Evolutionary conservation across 37 sponge, comb jelly and placozoan genomes (phyloP).

Genomic region (Corticium candelabrum): DNA sequence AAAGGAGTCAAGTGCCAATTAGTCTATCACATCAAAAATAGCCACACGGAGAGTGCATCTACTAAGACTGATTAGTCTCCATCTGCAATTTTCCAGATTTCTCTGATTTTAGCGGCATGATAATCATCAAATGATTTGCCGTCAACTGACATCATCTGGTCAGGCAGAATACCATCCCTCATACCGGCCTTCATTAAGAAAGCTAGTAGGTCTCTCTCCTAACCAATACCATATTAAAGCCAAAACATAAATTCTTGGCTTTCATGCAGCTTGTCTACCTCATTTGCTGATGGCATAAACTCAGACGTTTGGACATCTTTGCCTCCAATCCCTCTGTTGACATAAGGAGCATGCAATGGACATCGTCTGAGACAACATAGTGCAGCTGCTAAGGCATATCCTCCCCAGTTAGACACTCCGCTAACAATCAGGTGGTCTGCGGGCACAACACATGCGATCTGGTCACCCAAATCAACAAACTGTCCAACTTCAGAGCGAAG

Average conservation of each 20-base stretch:
- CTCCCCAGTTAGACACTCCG: slow-evolving; percentile 96
- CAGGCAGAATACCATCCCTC: not conserved
- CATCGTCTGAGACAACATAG: slow-evolving; percentile 48
- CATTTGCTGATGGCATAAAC: not conserved
- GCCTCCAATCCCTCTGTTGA: slow-evolving; percentile 29
- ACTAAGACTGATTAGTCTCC: no score
- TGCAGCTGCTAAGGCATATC: slow-evolving; percentile 60
- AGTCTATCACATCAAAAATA: no score
- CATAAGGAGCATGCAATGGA: slow-evolving; percentile 64
- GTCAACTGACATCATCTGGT: slow-evolving; percentile 6
- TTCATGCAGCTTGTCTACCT: not conserved
- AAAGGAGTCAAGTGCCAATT: no score
- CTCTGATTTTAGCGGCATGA: not conserved
- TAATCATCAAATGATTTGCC: not conserved
- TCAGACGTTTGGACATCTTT: not conserved
- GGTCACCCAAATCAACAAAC: slow-evolving; percentile 27
- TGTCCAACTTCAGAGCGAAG: slow-evolving; percentile 27
- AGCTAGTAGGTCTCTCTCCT: not conserved
- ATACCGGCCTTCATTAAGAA: not conserved
- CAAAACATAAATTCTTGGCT: not conserved
- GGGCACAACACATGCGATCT: slow-evolving; percentile 38
- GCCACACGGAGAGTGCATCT: no score
- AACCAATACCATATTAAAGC: not conserved
- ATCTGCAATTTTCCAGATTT: not conserved
- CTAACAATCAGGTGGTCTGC: slow-evolving; percentile 48